These are phyloP conservation scores for Holotrichia oblita DNA, from an alignment of 1,140 invertebrate species.

Conservation along the genomic window DNA sequence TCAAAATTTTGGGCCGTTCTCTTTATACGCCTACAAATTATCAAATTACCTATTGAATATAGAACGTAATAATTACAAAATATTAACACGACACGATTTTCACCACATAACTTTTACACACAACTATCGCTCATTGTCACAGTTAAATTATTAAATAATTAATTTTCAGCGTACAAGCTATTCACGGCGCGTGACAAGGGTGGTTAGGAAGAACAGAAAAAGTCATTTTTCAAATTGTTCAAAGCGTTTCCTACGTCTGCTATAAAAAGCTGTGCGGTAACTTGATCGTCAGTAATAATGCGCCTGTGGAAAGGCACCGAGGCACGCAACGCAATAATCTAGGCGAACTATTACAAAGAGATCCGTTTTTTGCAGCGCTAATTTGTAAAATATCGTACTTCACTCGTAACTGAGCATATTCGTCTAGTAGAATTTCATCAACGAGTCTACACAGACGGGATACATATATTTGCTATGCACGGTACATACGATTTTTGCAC, in stretches of 20 bases:
- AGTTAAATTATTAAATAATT: constrained; percentile 26
- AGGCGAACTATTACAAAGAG: constrained; percentile 18
- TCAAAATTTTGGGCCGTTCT: too few species aligned
- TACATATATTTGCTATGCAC: too few species aligned
- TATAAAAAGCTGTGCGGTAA: constrained; percentile 26
- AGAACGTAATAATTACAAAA: neutral
- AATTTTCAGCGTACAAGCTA: neutral
- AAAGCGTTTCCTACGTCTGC: constrained; percentile 3
- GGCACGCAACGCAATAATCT: constrained; percentile 29
- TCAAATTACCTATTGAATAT: too few species aligned
- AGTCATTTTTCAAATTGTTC: constrained; percentile 35
- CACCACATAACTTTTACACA: neutral
- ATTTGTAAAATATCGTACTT: constrained; percentile 19
- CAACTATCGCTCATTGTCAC: constrained; percentile 3
- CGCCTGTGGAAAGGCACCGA: neutral
- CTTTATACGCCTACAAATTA: too few species aligned
- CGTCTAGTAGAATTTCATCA: neutral
- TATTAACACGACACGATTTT: neutral
- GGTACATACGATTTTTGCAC: constrained; percentile 22
- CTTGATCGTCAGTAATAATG: constrained; percentile 14
- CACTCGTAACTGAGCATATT: neutral
- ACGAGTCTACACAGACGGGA: neutral
- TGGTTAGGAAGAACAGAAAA: constrained; percentile 27
- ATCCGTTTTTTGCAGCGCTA: constrained; percentile 11
- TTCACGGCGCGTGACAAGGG: constrained; percentile 16